Percentiles rank a stretch among this genome's conserved stretches.
Evolutionary conservation across 2,888 invertebrate species (phyloP).

Genomic region (Calameuta idolon): DNA sequence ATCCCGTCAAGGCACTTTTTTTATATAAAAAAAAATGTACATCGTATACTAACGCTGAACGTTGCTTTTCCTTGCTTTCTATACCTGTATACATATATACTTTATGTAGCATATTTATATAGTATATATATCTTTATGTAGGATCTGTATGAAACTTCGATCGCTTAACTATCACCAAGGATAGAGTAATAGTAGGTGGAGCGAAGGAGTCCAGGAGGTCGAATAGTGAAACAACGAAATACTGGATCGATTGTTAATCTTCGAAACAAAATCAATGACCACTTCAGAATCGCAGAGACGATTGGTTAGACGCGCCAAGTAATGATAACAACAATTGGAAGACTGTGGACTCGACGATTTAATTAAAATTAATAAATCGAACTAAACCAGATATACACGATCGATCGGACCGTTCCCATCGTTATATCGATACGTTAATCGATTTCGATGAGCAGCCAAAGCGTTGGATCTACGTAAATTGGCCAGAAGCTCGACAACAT

Average conservation of each 20-base stretch:
- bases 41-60: neutral
- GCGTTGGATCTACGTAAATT: neutral
- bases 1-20: too few relatives aligned
- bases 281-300: slow-evolving; percentile 38
- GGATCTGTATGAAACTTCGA: neutral
- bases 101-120: neutral
- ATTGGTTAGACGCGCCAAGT: slow-evolving; percentile 38
- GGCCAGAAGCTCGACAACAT: neutral
- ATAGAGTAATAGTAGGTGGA: slow-evolving; percentile 20
- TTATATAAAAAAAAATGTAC: too few relatives aligned
- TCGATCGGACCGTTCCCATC: neutral
- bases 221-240: slow-evolving; percentile 15
- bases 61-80: neutral
- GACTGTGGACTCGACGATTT: neutral
- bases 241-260: slow-evolving; percentile 40
- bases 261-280: slow-evolving; percentile 42
- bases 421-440: neutral
- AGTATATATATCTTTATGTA: neutral
- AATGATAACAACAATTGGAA: slow-evolving; percentile 35
- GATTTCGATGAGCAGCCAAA: neutral
- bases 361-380: neutral
- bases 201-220: slow-evolving; percentile 21
- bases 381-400: neutral
- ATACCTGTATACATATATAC: neutral
- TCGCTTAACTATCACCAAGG: slow-evolving; percentile 24